Evolutionary conservation across 2,113 vertebrate species (phyloP).

Genomic region (Orthonyx spaldingii): DNA sequence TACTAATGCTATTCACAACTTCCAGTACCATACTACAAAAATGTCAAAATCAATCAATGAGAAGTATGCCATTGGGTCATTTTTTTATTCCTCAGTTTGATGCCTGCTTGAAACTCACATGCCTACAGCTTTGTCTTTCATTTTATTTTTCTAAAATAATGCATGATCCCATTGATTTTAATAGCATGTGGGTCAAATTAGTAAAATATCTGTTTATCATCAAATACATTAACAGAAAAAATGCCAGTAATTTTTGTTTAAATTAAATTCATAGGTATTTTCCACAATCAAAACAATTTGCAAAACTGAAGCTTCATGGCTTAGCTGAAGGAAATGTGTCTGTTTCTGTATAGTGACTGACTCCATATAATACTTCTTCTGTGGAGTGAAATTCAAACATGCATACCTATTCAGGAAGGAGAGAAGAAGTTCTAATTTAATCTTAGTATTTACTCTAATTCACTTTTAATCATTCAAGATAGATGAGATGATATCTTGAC

Average conservation of each 20-base stretch:
- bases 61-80: neutral
- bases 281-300: neutral
- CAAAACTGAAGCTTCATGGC: neutral
- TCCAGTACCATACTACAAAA: neutral
- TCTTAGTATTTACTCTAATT: neutral
- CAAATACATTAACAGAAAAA: neutral
- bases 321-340: neutral
- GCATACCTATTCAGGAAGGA: neutral
- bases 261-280: neutral
- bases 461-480: neutral
- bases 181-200: fast-evolving
- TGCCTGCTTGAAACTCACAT: neutral
- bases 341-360: neutral
- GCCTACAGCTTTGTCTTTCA: neutral
- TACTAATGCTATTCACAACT: neutral
- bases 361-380: neutral
- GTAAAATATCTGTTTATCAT: neutral
- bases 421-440: neutral
- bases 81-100: neutral
- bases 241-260: neutral
- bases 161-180: neutral
- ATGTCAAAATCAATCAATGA: neutral
- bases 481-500: neutral
- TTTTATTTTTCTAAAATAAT: neutral
- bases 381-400: neutral